These are phyloP conservation scores for Timema podura DNA, from an alignment of 2,888 invertebrate genomes.

Conservation along the genomic window DNA sequence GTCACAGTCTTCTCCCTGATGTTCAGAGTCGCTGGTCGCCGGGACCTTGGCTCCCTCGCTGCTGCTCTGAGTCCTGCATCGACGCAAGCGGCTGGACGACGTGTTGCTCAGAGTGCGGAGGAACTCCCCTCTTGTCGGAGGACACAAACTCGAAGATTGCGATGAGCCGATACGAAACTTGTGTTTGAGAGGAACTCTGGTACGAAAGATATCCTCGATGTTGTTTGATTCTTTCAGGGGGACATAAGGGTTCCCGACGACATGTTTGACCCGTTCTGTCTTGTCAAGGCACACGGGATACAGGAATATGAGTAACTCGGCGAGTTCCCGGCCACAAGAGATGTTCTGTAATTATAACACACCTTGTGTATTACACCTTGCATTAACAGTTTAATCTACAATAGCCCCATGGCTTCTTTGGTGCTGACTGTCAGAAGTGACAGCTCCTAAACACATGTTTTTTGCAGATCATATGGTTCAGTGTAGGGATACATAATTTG, in stretches of 20 bases:
- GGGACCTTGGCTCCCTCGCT: constrained; percentile 28
- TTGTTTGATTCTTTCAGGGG: constrained; percentile 14
- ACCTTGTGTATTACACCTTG: background rate
- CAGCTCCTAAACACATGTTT: no score
- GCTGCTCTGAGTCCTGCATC: constrained; percentile 19
- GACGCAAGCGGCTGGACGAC: constrained; percentile 22
- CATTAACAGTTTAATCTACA: no score
- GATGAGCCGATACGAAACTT: constrained; percentile 8
- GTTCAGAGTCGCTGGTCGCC: constrained; percentile 49
- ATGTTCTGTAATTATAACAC: constrained; percentile 46
- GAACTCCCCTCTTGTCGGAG: constrained; percentile 20
- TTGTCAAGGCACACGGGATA: constrained; percentile 43
- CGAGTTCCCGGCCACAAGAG: constrained; percentile 58
- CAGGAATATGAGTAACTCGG: constrained; percentile 56
- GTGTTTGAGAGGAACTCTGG: constrained; percentile 22
- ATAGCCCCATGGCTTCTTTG: no score
- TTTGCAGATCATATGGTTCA: no score
- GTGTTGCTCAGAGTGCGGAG: constrained; percentile 26
- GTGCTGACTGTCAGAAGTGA: no score
- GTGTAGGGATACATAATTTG: no score
- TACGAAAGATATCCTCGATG: constrained; percentile 22
- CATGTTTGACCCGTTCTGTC: constrained; percentile 7
- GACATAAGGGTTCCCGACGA: constrained; percentile 25
- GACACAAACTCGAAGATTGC: constrained; percentile 4
- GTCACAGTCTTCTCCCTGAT: constrained; percentile 51